phyloP scores from a whole-genome alignment of 2,888 invertebrate species.

The Drosophila formosana region DNA sequence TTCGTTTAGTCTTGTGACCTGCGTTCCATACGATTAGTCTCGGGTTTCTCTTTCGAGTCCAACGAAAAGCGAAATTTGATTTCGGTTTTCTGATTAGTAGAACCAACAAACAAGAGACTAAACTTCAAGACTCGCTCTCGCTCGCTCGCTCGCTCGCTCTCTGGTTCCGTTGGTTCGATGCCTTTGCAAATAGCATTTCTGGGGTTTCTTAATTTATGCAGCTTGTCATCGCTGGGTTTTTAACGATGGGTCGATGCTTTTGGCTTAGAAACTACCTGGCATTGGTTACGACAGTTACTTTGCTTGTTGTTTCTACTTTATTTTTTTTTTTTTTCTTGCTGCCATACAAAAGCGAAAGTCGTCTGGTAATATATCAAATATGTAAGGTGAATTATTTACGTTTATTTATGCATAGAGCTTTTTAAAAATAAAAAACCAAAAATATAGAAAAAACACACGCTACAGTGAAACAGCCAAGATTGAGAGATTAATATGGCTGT shows the following conservation, averaged over 20 bases:
- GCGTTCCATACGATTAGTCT: slow-evolving; percentile 73
- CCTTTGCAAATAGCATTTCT: slow-evolving; percentile 56
- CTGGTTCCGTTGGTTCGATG: slow-evolving; percentile 2
- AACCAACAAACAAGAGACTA: slow-evolving; percentile 48
- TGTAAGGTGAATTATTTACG: slow-evolving; percentile 56
- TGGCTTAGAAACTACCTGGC: slow-evolving; percentile 56
- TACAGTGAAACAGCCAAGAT: background rate
- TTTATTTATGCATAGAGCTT: slow-evolving; percentile 42
- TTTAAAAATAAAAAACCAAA: slow-evolving; percentile 14
- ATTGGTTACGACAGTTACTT: slow-evolving; percentile 35
- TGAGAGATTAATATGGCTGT: background rate
- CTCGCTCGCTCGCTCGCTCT: slow-evolving; percentile 1
- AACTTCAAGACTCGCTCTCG: background rate
- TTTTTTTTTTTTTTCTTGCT: slow-evolving; percentile 27
- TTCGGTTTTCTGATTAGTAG: slow-evolving; percentile 78
- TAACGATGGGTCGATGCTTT: slow-evolving; percentile 52
- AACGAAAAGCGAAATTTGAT: slow-evolving; percentile 80
- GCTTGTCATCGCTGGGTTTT: slow-evolving; percentile 65
- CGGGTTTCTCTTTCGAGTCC: slow-evolving; percentile 77
- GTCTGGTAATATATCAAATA: slow-evolving; percentile 67
- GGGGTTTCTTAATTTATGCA: slow-evolving; percentile 73
- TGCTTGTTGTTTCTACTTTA: slow-evolving; percentile 32
- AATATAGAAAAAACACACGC: slow-evolving; percentile 7
- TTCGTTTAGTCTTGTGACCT: slow-evolving; percentile 63
- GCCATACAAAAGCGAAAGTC: slow-evolving; percentile 69